Evolutionary conservation across 2,113 vertebrate genomes (phyloP), one percentile per base, ranked within the genome.

Genomic region (Chelonoidis abingdonii): DNA sequence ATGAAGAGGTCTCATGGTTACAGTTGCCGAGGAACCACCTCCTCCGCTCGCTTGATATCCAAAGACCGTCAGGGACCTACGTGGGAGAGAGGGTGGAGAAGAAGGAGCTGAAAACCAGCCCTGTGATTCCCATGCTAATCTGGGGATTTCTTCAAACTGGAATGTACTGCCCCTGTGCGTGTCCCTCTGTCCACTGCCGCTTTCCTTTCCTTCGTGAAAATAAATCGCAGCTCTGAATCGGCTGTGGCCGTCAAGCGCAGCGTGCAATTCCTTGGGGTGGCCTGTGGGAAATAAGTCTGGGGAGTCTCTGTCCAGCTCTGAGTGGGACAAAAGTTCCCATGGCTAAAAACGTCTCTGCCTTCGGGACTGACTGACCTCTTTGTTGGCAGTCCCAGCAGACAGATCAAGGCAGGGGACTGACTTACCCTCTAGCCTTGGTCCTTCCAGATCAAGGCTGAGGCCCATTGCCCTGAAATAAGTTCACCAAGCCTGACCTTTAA

Each of bases 181-280:
- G 21, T 84, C 72, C 72, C 5, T 41, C 84, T 96, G 84, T 97
- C 89, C 89, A 90, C 35, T 2, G 62, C 35, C 8, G 2, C 59
- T 65, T 35, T n/a, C 6, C 62, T 72, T 72, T 38, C 80, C 78
- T 35, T 49, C 90, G 80, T 0, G 27, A 79, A 65, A 82, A 57
- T 84, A 92, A 93, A 88, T 22, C 44, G 57, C 4, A 5, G 25
- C 53, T 31, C 76, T 53, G 0, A 0, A 3, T 62, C n/a, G 49
- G 91, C 17, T 56, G 83, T n/a, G 87, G 47, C 89, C 24, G 84
- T 35, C 0, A 0, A 80, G 35, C 59, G 14, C 86, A 82, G 89
- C 59, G 1, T 0, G 59, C n/a, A 41, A 24, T 80, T 82, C 8
- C 49, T 53, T 1, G 0, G 3, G 0, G 3, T 2, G 12, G 2